Conservation (phyloP, 2,888 invertebrate species). For the Pterostichus madidus region DNA sequence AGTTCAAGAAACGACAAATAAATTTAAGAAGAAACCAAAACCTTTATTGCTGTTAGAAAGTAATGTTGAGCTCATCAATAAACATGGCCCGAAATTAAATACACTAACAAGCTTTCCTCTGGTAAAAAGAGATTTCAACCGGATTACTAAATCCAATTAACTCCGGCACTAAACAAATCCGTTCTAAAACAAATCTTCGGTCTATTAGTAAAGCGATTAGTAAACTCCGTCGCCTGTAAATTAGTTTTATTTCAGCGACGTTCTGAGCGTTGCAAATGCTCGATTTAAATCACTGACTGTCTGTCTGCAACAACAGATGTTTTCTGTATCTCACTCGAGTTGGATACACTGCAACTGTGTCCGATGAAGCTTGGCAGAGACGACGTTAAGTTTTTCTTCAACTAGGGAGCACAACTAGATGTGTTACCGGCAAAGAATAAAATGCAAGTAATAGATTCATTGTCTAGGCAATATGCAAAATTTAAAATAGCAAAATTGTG, state of each 20-base stretch:
- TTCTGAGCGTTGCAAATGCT: constrained; percentile 42
- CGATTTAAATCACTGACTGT: constrained; percentile 47
- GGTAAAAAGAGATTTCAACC: constrained; percentile 45
- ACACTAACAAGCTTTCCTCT: constrained; percentile 3
- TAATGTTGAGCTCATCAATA: constrained; percentile 28
- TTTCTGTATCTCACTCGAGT: constrained; percentile 24
- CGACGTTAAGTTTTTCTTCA: too few species aligned
- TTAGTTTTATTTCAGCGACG: constrained; percentile 50
- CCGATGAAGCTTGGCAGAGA: too few species aligned
- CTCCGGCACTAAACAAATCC: constrained; percentile 43
- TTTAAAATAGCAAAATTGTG: too few species aligned
- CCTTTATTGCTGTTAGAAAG: neutral
- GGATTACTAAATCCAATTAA: constrained; percentile 52
- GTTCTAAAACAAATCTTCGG: constrained; percentile 50
- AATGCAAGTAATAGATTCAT: too few species aligned
- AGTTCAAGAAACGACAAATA: neutral
- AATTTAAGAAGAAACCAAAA: neutral
- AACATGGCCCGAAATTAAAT: constrained; percentile 27
- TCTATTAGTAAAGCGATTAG: constrained; percentile 51
- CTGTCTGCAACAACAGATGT: constrained; percentile 53
- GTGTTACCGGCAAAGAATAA: too few species aligned
- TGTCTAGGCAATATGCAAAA: too few species aligned
- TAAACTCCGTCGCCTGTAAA: constrained; percentile 49
- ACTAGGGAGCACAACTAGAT: too few species aligned
- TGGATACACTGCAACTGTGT: constrained; percentile 3